Conservation (phyloP, 2,113 vertebrate genomes). For the Odontesthes bonariensis region DNA sequence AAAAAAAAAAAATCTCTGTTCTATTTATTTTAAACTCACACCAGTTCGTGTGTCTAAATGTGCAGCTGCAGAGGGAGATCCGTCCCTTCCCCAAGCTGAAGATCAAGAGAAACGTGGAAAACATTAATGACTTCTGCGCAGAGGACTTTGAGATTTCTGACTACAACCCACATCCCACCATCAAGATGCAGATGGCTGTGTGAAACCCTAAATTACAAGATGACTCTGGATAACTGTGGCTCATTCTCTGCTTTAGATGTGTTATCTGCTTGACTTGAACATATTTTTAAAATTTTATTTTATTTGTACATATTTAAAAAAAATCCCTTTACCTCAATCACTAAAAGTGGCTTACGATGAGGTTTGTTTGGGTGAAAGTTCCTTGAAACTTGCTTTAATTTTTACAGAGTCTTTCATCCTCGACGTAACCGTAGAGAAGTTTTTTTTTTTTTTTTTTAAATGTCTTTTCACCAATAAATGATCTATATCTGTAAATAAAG, state of each 20-base stretch:
- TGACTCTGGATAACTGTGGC: neutral
- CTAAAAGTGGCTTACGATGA: neutral
- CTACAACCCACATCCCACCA: conserved; percentile 92
- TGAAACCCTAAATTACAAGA: conserved; percentile 3
- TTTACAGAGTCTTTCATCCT: too few relatives aligned
- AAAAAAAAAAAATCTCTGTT: too few relatives aligned
- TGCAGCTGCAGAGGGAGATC: conserved; percentile 92
- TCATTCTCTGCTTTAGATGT: neutral
- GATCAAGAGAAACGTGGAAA: conserved; percentile 89
- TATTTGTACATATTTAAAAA: neutral
- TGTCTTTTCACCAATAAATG: neutral
- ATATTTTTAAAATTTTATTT: neutral
- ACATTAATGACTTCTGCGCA: conserved; percentile 88
- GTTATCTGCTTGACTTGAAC: neutral
- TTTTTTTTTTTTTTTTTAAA: too few relatives aligned
- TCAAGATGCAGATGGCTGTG: conserved; percentile 98
- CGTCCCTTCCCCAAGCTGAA: conserved; percentile 93
- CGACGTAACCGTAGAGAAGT: too few relatives aligned
- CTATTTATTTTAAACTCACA: neutral
- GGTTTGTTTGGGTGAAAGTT: neutral
- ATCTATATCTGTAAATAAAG: conserved; percentile 58
- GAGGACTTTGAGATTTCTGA: conserved; percentile 93
- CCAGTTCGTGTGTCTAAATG: neutral
- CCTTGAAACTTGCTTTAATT: too few relatives aligned
- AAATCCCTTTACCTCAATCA: neutral